Conservation (phyloP, 2,113 vertebrate species). For the Plestiodon gilberti region DNA sequence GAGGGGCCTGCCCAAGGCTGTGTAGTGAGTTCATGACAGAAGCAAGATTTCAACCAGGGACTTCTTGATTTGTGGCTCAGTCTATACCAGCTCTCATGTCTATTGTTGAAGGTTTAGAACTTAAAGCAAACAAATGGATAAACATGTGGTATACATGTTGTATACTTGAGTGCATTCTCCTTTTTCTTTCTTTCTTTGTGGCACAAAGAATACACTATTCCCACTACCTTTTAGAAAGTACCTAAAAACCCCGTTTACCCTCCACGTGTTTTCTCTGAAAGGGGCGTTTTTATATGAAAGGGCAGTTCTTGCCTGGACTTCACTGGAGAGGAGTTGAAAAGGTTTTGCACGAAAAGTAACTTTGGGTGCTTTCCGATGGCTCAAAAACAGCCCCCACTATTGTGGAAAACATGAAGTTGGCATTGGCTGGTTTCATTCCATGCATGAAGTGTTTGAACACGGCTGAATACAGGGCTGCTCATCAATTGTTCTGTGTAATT, state of each 20-base stretch:
- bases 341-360: background rate
- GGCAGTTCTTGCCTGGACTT: background rate
- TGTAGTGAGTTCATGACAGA: no score
- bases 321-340: background rate
- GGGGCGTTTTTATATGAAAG: background rate
- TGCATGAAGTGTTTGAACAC: background rate
- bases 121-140: no score
- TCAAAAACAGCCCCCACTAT: background rate
- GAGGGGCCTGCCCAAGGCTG: no score
- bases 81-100: no score
- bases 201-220: background rate
- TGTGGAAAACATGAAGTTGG: background rate
- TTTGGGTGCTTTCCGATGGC: conserved; percentile 9
- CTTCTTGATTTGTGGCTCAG: no score
- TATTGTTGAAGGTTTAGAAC: no score
- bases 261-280: background rate
- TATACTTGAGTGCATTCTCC: background rate
- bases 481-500: background rate
- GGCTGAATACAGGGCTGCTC: background rate
- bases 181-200: background rate
- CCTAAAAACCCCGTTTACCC: background rate
- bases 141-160: no score
- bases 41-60: no score
- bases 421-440: background rate
- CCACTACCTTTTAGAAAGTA: background rate